Conservation (phyloP, 2,797 vertebrate species). For the Enteromius anoplus region DNA sequence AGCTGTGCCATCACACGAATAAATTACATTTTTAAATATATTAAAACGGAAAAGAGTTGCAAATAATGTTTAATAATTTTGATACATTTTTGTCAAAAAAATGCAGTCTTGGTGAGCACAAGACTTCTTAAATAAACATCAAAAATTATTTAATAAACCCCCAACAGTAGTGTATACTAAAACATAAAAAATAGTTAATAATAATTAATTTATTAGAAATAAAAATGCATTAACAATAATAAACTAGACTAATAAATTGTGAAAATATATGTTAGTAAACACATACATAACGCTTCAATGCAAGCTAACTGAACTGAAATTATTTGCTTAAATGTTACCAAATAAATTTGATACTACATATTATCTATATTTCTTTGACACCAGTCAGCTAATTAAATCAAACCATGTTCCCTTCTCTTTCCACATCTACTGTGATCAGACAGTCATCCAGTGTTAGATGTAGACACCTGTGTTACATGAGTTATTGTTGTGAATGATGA, state of each 20-base stretch:
- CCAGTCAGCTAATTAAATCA: neutral
- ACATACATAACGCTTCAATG: neutral
- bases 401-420: neutral
- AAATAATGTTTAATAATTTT: neutral
- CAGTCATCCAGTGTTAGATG: neutral
- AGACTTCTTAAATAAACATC: neutral
- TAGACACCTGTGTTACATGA: neutral
- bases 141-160: neutral
- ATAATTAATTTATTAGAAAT: too few relatives aligned
- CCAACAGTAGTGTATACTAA: neutral
- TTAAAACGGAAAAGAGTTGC: neutral
- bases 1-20: too few relatives aligned
- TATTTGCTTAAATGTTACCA: neutral
- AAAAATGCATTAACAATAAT: too few relatives aligned
- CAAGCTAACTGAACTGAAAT: neutral
- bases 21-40: too few relatives aligned
- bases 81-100: neutral
- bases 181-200: too few relatives aligned
- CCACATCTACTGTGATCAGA: neutral
- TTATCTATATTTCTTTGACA: neutral
- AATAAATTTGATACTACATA: neutral
- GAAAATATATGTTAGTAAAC: neutral
- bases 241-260: neutral
- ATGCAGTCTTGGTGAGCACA: neutral
- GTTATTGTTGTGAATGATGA: conserved; percentile 6